Evolutionary conservation across 2,113 vertebrate genomes (phyloP).

Genomic region (Albula goreensis): DNA sequence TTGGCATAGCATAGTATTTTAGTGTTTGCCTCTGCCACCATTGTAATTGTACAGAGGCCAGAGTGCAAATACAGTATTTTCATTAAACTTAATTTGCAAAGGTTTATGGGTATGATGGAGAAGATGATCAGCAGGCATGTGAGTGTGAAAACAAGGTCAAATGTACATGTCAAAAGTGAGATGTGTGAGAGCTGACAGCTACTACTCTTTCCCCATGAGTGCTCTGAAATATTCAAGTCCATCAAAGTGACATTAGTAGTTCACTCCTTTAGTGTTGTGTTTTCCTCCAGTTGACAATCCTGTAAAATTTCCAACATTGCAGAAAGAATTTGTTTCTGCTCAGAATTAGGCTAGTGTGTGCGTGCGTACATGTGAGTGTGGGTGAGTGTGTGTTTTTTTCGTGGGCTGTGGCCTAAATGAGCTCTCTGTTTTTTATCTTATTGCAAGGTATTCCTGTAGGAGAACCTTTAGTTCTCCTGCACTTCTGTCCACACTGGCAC

Average conservation of each 20-base stretch:
- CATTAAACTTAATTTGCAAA: background rate
- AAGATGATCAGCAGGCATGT: background rate
- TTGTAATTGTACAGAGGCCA: no score
- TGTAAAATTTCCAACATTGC: background rate
- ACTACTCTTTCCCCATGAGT: background rate
- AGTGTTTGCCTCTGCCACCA: no score
- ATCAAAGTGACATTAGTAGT: background rate
- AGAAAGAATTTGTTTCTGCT: background rate
- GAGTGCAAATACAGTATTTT: no score
- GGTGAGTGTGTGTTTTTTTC: background rate
- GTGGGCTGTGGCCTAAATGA: constrained; percentile 48
- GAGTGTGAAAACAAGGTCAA: background rate
- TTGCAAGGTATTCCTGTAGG: constrained; percentile 42
- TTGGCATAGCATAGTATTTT: no score
- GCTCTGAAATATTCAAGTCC: background rate
- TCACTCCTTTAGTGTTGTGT: background rate
- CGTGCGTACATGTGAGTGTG: no score
- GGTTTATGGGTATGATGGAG: background rate
- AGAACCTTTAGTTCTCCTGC: constrained; percentile 48
- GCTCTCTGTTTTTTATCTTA: constrained; percentile 56
- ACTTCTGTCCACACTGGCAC: constrained; percentile 50
- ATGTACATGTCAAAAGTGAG: background rate
- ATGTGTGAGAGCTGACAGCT: background rate
- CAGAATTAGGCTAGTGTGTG: background rate
- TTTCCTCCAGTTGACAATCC: background rate